Conservation (phyloP, 2,113 vertebrate genomes). For the Anser cygnoides region DNA sequence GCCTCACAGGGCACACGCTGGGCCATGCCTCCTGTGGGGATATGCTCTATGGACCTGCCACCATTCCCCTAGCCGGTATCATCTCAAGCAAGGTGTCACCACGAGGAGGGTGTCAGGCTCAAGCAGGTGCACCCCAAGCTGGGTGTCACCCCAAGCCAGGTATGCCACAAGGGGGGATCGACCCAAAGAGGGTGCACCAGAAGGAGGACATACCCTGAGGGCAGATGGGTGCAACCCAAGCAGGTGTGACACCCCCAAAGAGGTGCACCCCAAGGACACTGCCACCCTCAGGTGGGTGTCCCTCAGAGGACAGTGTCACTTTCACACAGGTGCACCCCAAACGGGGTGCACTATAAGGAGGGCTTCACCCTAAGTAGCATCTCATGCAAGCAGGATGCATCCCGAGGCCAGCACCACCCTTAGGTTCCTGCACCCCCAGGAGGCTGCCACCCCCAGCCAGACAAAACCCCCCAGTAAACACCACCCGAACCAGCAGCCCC, state of each 20-base stretch:
- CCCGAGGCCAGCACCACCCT: not conserved
- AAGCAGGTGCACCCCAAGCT: not conserved
- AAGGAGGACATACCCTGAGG: not conserved
- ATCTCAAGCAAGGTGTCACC: too few relatives aligned
- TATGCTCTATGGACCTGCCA: not conserved
- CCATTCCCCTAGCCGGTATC: not conserved
- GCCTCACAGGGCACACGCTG: fast-evolving
- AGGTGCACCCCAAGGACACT: not conserved
- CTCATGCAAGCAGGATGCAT: not conserved
- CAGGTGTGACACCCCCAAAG: not conserved
- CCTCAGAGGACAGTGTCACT: too few relatives aligned
- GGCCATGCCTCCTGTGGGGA: too few relatives aligned
- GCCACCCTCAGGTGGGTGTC: too few relatives aligned
- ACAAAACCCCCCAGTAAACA: not conserved
- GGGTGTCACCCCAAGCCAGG: not conserved
- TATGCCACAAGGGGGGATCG: not conserved
- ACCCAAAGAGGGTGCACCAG: too few relatives aligned
- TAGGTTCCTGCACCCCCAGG: not conserved
- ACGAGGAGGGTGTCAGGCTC: not conserved
- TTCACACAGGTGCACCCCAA: not conserved
- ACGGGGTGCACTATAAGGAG: too few relatives aligned
- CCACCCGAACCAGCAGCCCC: too few relatives aligned
- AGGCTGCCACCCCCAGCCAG: not conserved
- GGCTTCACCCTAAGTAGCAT: not conserved
- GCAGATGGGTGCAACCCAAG: too few relatives aligned